Evolutionary conservation across 2,797 vertebrate genomes (phyloP), one percentile per base, ranked within the genome.

Genomic region (Pangasius larnaudii): DNA sequence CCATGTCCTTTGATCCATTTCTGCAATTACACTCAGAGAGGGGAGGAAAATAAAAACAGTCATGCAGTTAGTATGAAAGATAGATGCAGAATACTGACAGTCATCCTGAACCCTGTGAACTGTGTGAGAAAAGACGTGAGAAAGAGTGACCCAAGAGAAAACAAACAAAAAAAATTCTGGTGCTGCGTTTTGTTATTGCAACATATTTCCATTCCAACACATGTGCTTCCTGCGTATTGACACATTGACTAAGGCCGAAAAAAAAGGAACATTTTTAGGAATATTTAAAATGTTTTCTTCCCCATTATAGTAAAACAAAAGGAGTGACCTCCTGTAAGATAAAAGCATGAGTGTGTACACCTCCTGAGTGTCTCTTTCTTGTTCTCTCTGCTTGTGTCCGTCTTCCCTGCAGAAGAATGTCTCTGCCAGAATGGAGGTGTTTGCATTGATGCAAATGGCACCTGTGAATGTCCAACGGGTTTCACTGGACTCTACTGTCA

Each of bases 381-480:
- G 86, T 58, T 83, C 61, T 84, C 56, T 89, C 2, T 59, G 33
- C 46, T 87, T 78, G 84, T n/a, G 13, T 92, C 42, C 88, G n/a
- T 77, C 93, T 81, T 89, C 46, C 91, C 82, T 92, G 90, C 93
- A 16, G 96, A 96, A 58, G 95, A 96, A 92, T 99, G 98, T 0
- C 97, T 95, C 39, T 99, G 98, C 94, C 97, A 97, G 90, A 99
- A 99, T 0, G 98, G 98, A 30, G 98, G 98, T 58, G 94, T 95
- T 39, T 99, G 98, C 91, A 94, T 95, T 90, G 97, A 97, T 89
- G 92, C 95, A 85, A 98, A 98, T 0, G 96, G 95, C 91, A 96
- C 94, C 27, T 97, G 96, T 91, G 94, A 96, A 84, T 97, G 96
- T 88, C 95, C 96, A 36, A 89, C 95, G n/a, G 95, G 96, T 87